Conservation (phyloP, 2,888 invertebrate species). For the Prosopocoilus inquinatus region DNA sequence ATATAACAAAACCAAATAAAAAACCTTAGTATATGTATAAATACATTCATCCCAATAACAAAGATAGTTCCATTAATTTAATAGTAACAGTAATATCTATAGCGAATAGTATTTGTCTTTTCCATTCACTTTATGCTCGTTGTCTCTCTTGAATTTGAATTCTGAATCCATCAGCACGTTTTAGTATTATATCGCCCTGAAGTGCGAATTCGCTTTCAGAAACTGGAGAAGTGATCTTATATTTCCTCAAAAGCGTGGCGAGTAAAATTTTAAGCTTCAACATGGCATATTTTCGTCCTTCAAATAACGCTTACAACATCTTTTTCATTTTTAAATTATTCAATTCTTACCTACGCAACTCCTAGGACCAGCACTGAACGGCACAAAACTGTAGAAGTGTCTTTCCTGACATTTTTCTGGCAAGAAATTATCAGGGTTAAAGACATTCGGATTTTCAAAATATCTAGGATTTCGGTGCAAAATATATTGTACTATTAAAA, state of each 20-base stretch:
- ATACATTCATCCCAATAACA: too few species aligned
- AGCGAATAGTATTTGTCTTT: too few species aligned
- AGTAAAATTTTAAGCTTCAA: conserved; percentile 75
- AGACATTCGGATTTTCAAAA: conserved; percentile 74
- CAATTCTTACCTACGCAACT: conserved; percentile 69
- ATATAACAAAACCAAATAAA: conserved; percentile 11
- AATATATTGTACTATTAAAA: conserved; percentile 64
- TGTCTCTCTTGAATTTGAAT: conserved; percentile 29
- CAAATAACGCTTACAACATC: conserved; percentile 21
- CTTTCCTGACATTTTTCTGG: conserved; percentile 75
- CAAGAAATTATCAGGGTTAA: conserved; percentile 83
- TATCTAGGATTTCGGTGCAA: conserved; percentile 70
- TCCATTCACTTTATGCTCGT: background rate
- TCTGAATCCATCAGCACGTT: conserved; percentile 73
- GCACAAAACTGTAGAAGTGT: conserved; percentile 78
- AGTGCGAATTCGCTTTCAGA: conserved; percentile 69
- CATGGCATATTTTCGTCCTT: conserved; percentile 79
- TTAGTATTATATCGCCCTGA: conserved; percentile 75
- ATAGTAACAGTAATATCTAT: too few species aligned
- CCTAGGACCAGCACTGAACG: conserved; percentile 81
- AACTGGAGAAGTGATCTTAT: conserved; percentile 66
- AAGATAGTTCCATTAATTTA: too few species aligned
- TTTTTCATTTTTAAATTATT: background rate
- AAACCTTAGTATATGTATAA: background rate
- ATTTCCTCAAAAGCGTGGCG: conserved; percentile 72